A percentile compares a stretch with the other conserved stretches of the same genome.
These are phyloP conservation scores for Globodera rostochiensis DNA, from an alignment of 1,140 invertebrate species.

Conservation along the genomic window DNA sequence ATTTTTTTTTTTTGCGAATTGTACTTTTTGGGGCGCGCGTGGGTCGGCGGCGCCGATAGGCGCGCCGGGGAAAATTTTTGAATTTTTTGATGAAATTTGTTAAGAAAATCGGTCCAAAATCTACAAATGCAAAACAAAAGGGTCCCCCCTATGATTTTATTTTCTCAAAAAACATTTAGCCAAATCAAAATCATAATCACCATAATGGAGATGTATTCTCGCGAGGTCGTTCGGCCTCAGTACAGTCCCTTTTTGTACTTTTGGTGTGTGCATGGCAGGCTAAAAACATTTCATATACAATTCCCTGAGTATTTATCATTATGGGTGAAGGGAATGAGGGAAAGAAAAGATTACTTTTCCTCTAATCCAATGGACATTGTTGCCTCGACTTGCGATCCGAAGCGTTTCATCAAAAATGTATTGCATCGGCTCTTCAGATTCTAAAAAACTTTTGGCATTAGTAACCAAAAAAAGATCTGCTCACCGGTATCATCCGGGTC, in stretches of 20 bases:
- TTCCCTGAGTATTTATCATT: not conserved
- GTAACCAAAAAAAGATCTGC: not conserved
- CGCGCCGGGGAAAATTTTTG: too few species aligned
- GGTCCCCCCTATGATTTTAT: too few species aligned
- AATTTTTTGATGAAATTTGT: too few species aligned
- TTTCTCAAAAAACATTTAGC: too few species aligned
- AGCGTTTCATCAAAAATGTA: slow-evolving; percentile 26
- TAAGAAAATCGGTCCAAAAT: too few species aligned
- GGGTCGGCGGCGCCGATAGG: too few species aligned
- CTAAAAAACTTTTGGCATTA: not conserved
- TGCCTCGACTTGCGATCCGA: slow-evolving; percentile 2
- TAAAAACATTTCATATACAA: not conserved
- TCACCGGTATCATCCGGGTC: slow-evolving; percentile 3
- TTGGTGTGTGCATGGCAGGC: slow-evolving; percentile 5
- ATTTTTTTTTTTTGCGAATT: too few species aligned
- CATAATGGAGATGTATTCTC: slow-evolving; percentile 31
- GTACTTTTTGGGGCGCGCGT: too few species aligned
- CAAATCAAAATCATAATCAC: not conserved
- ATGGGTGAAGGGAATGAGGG: too few species aligned
- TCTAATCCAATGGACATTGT: slow-evolving; percentile 25
- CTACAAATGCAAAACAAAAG: too few species aligned
- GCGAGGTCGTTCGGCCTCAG: slow-evolving; percentile 18
- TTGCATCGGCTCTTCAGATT: slow-evolving; percentile 19
- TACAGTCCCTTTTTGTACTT: not conserved
- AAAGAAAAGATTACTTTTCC: not conserved